Base-by-base conservation (phyloP, 2,888 invertebrate genomes). In the Oegoconia quadripuncta region DNA sequence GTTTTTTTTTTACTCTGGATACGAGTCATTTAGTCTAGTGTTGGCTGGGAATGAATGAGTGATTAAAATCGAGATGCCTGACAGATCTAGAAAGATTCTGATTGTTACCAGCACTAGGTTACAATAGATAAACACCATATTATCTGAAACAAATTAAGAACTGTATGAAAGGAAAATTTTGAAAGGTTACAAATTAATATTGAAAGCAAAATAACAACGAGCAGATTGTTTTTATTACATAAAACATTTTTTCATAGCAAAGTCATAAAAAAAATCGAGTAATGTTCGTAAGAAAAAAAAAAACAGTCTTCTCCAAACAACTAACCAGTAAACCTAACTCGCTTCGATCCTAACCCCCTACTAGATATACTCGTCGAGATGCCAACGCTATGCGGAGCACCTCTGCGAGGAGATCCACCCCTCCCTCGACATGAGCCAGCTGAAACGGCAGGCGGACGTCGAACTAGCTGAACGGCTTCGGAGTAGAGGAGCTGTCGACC, bases 301-400 rank as follows among this genome's bases (percentile, higher is more conserved):
- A 53, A 59, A 52, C 73, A 61, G 59, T 73, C 59, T 63, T 63
- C 52, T 42, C 35, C 15, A 23, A 50, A 78, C 68, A 75, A 78
- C 79, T 89, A 89, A 82, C 74, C 56, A 48, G 45, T 55, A 55
- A 86, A 51, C 58, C 83, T 90, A 90, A 91, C 90, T 81, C 82
- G 71, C 77, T 72, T 70, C 52, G 65, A 71, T 48, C 75, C 75
- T 71, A 74, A 74, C 73, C 77, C 84, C n/a, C 73, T 88, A 74
- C 39, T 92, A 96, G 96, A 95, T 94, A 74, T 95, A 95, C 90
- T 93, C 95, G 76, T 92, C 93, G 72, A 91, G 94, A 68, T 92
- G 96, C 74, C 93, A 94, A 81, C 92, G 93, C 51, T 97, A 94
- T 89, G 90, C 92, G 48, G 95, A 95, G 64, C 91, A 91, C 82